Evolutionary conservation across 2,113 vertebrate species (phyloP).

Genomic region (Malurus cyaneus): DNA sequence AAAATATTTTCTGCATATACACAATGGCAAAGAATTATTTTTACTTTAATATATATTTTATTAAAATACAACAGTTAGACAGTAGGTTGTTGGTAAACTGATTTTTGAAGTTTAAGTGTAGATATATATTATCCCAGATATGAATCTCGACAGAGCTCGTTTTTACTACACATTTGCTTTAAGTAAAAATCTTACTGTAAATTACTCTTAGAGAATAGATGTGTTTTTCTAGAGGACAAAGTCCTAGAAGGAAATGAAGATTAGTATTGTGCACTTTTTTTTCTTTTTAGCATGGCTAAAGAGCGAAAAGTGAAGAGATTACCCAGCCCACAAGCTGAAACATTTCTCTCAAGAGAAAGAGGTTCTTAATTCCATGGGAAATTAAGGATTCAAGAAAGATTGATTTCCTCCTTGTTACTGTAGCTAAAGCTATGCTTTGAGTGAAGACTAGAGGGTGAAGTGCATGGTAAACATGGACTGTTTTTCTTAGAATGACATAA

Average conservation of each 20-base stretch:
- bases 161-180: background rate
- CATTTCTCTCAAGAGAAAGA: conserved; percentile 16
- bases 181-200: background rate
- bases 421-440: background rate
- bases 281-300: background rate
- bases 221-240: background rate
- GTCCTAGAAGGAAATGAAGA: background rate
- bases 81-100: background rate
- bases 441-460: background rate
- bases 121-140: background rate
- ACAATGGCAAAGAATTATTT: background rate
- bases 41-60: background rate
- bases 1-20: background rate
- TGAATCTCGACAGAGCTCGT: background rate
- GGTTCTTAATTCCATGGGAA: background rate
- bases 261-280: background rate
- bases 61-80: background rate
- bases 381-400: background rate
- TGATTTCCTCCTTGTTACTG: background rate
- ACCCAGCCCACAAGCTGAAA: background rate
- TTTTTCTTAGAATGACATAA: background rate
- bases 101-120: background rate
- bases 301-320: background rate
- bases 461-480: background rate
- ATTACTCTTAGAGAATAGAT: background rate